Evolutionary conservation across 2,888 invertebrate species (phyloP).

Genomic region (Schizaphis graminum): DNA sequence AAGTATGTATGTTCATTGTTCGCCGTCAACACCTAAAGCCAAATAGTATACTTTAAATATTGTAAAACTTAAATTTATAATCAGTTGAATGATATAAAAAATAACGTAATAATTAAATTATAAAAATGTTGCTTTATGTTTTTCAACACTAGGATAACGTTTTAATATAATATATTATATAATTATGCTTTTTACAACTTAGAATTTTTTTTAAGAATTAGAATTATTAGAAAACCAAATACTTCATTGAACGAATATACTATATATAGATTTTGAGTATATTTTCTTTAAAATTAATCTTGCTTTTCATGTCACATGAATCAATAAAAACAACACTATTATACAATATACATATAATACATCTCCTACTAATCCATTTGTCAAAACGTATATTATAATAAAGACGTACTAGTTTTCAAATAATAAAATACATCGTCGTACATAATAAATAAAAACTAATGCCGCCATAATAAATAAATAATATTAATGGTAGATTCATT

Average conservation of each 20-base stretch:
- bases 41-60: neutral
- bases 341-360: neutral
- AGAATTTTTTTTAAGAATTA: too few species aligned
- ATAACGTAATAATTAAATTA: neutral
- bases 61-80: neutral
- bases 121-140: neutral
- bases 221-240: neutral
- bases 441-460: neutral
- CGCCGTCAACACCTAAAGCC: neutral
- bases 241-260: neutral
- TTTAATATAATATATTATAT: neutral
- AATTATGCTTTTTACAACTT: neutral
- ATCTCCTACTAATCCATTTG: constrained; percentile 17
- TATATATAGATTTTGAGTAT: neutral
- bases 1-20: neutral
- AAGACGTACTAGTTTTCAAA: constrained; percentile 23
- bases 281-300: constrained; percentile 39
- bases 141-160: neutral
- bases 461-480: neutral
- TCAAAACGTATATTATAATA: constrained; percentile 41
- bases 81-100: neutral
- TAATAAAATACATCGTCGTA: neutral
- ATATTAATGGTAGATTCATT: neutral
- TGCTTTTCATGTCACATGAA: constrained; percentile 3
- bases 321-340: constrained; percentile 31